A percentile compares a stretch with the other conserved stretches of the same genome.
These are phyloP conservation scores for Trissolcus japonicus DNA, from an alignment of 2,888 invertebrate species.

Conservation along the genomic window DNA sequence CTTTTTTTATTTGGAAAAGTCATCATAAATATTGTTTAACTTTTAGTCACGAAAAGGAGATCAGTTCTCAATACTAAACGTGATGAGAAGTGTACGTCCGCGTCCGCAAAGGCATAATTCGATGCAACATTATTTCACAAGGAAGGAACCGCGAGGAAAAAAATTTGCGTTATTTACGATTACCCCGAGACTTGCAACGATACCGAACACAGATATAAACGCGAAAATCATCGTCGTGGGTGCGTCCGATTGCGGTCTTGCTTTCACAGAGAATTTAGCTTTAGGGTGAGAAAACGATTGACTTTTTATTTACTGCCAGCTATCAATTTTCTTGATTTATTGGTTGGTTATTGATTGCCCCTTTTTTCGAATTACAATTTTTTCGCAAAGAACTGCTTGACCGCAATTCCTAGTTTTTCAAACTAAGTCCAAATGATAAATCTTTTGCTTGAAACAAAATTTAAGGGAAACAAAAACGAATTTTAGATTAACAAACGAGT, in stretches of 20 bases:
- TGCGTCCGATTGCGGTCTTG: constrained; percentile 80
- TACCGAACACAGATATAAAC: constrained; percentile 79
- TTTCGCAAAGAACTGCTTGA: background rate
- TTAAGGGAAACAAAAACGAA: no score
- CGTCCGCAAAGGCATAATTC: constrained; percentile 64
- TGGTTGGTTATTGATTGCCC: constrained; percentile 12
- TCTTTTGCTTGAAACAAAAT: no score
- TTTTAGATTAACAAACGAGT: constrained; percentile 75
- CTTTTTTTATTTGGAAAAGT: no score
- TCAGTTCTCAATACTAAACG: constrained; percentile 71
- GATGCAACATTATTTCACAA: constrained; percentile 45
- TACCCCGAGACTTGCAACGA: constrained; percentile 78
- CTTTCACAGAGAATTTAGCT: constrained; percentile 81
- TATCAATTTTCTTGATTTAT: constrained; percentile 31
- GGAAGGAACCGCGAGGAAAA: constrained; percentile 23
- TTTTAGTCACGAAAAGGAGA: constrained; percentile 76
- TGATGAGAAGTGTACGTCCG: constrained; percentile 72
- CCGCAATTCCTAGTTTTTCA: no score
- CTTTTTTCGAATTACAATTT: constrained; percentile 1
- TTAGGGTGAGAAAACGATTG: constrained; percentile 75
- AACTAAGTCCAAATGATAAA: no score
- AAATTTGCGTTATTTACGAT: constrained; percentile 79
- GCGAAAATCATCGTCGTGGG: constrained; percentile 82
- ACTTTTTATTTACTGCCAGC: background rate
- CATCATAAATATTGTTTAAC: constrained; percentile 41